phyloP scores from a whole-genome alignment of 2,888 invertebrate genomes.

The Epinotia brunnichana region DNA sequence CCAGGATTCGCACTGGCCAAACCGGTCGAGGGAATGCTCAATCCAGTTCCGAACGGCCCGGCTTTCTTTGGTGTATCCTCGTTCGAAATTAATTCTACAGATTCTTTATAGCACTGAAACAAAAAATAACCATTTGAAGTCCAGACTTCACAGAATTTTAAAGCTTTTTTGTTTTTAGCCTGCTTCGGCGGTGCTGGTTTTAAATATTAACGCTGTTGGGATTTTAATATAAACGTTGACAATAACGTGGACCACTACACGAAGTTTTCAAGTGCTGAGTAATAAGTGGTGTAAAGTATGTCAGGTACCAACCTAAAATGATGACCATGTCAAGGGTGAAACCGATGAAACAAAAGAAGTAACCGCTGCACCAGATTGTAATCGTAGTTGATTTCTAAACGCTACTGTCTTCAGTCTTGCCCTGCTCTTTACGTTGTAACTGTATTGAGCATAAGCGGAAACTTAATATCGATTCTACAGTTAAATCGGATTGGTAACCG shows the following conservation, averaged over 20 bases:
- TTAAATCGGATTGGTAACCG: constrained; percentile 19
- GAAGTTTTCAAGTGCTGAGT: neutral
- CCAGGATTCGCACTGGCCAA: constrained; percentile 79
- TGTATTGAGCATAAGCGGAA: constrained; percentile 9
- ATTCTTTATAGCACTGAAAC: constrained; percentile 19
- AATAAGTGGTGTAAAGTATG: neutral
- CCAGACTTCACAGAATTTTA: constrained; percentile 9
- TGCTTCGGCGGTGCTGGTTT: neutral
- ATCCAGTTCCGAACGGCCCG: constrained; percentile 74
- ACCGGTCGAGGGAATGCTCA: constrained; percentile 77
- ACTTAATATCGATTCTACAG: constrained; percentile 21
- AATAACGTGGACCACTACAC: too few relatives aligned
- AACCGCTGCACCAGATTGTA: neutral
- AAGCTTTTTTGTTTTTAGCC: constrained; percentile 1
- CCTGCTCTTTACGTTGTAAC: constrained; percentile 9
- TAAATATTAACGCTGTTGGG: neutral
- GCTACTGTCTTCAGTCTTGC: constrained; percentile 3
- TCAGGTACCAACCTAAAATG: neutral
- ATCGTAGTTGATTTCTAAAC: neutral
- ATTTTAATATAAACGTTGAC: neutral
- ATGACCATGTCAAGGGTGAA: neutral
- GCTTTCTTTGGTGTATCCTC: constrained; percentile 71
- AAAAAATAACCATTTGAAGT: constrained; percentile 11
- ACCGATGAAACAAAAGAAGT: neutral
- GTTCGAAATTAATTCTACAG: constrained; percentile 44